Percentiles rank a stretch among this genome's conserved stretches.
These are phyloP conservation scores for Hyalella azteca DNA, from an alignment of 2,888 invertebrate genomes.

Conservation along the genomic window DNA sequence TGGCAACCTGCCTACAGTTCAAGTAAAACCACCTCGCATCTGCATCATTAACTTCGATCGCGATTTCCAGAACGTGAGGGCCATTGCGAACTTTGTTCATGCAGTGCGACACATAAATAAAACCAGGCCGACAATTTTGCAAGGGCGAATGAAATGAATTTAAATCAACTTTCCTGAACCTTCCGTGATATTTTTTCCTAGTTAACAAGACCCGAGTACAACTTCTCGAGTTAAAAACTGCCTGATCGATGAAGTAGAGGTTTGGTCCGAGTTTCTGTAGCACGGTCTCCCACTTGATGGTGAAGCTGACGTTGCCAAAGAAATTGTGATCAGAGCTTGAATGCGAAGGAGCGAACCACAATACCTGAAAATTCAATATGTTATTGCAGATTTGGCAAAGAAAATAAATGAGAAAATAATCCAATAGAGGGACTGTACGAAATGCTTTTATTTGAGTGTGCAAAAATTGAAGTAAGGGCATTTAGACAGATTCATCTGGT, in stretches of 20 bases:
- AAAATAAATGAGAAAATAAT: too few species aligned
- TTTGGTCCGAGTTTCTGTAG: neutral
- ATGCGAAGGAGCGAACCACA: conserved; percentile 23
- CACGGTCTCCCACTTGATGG: conserved; percentile 1
- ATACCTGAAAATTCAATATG: too few species aligned
- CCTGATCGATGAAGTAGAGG: conserved; percentile 4
- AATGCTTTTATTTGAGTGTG: too few species aligned
- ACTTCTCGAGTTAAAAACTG: neutral
- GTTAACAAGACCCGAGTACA: neutral
- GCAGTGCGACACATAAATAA: neutral
- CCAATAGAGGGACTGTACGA: too few species aligned
- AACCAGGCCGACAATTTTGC: neutral
- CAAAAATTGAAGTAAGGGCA: too few species aligned
- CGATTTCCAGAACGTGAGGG: neutral
- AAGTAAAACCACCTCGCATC: neutral
- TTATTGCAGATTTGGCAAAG: too few species aligned
- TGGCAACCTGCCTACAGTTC: neutral
- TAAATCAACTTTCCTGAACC: neutral
- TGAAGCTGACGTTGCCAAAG: conserved; percentile 1
- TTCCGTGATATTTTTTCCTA: neutral
- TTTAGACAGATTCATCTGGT: too few species aligned
- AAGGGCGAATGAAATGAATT: neutral
- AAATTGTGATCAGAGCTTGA: neutral
- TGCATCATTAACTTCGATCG: neutral
- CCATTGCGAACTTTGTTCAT: neutral